These are phyloP conservation scores for Epistrophe grossulariae DNA, from an alignment of 2,888 invertebrate genomes.

Conservation along the genomic window DNA sequence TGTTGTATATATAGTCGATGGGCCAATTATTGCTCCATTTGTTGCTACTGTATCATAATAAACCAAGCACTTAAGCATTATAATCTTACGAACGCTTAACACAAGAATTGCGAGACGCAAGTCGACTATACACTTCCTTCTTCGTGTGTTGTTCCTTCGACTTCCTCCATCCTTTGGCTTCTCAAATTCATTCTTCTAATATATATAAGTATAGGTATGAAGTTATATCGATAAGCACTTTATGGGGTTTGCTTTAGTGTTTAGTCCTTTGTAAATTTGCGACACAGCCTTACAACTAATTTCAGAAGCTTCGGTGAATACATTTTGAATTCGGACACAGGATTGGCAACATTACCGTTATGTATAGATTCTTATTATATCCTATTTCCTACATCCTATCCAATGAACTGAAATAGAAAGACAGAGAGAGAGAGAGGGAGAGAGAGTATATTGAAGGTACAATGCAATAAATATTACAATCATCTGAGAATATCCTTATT, in stretches of 20 bases:
- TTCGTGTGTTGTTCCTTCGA: background rate
- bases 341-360: constrained; percentile 61
- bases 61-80: constrained; percentile 67
- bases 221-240: constrained; percentile 62
- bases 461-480: constrained; percentile 66
- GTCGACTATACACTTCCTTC: background rate
- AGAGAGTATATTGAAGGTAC: background rate
- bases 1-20: constrained; percentile 1
- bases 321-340: constrained; percentile 42
- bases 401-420: background rate
- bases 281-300: constrained; percentile 68
- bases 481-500: constrained; percentile 64
- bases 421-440: background rate
- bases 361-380: constrained; percentile 45
- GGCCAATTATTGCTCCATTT: constrained; percentile 46
- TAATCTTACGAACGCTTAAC: constrained; percentile 65
- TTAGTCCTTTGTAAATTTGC: constrained; percentile 61
- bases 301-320: constrained; percentile 19
- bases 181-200: constrained; percentile 44
- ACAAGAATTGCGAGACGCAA: constrained; percentile 17
- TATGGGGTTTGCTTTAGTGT: constrained; percentile 45
- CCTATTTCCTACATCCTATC: constrained; percentile 2
- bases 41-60: constrained; percentile 47
- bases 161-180: background rate
- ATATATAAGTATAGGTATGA: constrained; percentile 25